Conservation (phyloP, 2,888 invertebrate species). For the Apamea anceps region DNA sequence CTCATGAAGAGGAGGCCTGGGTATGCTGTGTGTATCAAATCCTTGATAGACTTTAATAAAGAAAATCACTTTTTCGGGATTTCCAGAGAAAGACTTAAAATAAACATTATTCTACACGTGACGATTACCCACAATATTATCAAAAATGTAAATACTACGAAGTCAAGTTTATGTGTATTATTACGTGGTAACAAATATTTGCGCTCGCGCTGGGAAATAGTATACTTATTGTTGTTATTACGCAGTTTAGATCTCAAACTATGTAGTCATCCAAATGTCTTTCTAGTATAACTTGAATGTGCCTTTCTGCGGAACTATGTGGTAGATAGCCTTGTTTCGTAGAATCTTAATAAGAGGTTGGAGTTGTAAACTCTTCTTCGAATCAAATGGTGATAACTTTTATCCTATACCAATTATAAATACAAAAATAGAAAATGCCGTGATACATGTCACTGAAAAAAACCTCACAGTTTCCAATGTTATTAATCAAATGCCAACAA, state of each 20-base stretch:
- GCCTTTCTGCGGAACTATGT: conserved; percentile 50
- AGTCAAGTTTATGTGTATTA: conserved; percentile 29
- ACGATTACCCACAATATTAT: conserved; percentile 41
- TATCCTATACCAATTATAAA: not conserved
- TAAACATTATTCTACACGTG: conserved; percentile 4
- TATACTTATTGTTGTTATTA: conserved; percentile 29
- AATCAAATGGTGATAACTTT: not conserved
- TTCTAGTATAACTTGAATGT: conserved; percentile 49
- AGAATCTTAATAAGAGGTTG: conserved; percentile 22
- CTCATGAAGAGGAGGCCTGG: no score
- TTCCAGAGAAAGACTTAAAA: not conserved
- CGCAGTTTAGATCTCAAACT: conserved; percentile 44
- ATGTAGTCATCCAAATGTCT: conserved; percentile 56
- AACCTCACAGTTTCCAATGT: not conserved
- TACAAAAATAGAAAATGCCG: not conserved
- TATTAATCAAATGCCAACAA: not conserved
- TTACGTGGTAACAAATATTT: conserved; percentile 52
- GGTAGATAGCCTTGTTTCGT: conserved; percentile 34
- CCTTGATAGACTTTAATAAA: not conserved
- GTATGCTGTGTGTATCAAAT: not conserved
- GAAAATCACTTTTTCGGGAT: conserved; percentile 5
- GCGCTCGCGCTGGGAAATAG: conserved; percentile 6
- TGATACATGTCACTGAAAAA: not conserved
- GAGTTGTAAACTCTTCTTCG: not conserved
- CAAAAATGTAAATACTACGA: conserved; percentile 46